Evolutionary conservation across 2,888 invertebrate genomes (phyloP).

Genomic region (Ophonus ardosiacus): DNA sequence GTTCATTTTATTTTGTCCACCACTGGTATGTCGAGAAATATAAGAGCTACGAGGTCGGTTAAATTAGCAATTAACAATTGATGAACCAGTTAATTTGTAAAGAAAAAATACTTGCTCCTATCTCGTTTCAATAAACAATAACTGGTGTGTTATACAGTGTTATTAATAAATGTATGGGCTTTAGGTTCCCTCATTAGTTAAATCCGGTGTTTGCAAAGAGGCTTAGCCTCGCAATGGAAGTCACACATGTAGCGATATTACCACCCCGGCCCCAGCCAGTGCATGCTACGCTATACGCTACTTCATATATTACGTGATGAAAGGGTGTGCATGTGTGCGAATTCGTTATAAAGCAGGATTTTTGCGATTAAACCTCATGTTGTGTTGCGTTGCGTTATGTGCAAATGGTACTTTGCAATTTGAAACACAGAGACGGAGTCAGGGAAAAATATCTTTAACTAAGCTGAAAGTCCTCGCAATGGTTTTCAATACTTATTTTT

Average conservation of each 20-base stretch:
- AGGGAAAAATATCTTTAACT: too few species aligned
- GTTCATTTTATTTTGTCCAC: too few species aligned
- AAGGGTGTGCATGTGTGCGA: constrained; percentile 28
- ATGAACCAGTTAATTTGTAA: too few species aligned
- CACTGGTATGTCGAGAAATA: too few species aligned
- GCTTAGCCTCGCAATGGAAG: constrained; percentile 23
- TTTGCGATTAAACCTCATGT: constrained; percentile 41
- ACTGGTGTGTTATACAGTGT: neutral
- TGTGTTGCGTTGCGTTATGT: neutral
- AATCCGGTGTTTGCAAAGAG: constrained; percentile 54
- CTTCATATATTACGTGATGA: constrained; percentile 48
- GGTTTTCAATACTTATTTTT: too few species aligned
- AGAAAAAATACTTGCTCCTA: neutral
- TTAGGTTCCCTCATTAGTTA: constrained; percentile 40
- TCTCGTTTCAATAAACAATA: neutral
- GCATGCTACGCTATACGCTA: neutral
- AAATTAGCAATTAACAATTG: too few species aligned
- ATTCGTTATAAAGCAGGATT: constrained; percentile 54
- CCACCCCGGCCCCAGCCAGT: neutral
- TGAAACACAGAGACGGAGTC: neutral
- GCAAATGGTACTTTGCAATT: neutral
- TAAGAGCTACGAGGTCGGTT: too few species aligned
- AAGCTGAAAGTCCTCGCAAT: too few species aligned
- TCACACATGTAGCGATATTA: neutral
- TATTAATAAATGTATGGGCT: neutral